Base-by-base conservation (phyloP, 2,888 invertebrate species). In the Cacoxenus indagator region DNA sequence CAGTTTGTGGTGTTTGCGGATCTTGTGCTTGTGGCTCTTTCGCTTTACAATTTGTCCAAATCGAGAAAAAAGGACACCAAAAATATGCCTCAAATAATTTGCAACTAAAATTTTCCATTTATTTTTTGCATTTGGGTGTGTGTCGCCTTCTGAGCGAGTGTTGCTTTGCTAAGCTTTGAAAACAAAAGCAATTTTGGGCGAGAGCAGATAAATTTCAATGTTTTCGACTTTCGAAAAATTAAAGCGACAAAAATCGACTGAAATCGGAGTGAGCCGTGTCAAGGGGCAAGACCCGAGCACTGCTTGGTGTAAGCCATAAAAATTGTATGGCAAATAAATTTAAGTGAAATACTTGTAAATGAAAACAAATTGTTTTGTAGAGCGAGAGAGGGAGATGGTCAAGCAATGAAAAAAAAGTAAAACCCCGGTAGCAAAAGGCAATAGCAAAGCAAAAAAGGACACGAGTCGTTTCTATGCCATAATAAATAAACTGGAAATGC, bases 291-390 rank as follows among this genome's bases (percentile, higher is more conserved):
- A n/a, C 9, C 8, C 11, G 24, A 6, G 17, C 5, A 6, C 17
- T 17, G 4, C 19, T 27, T 26, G 14, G 9, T 27, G 11, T 17
- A 73, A 78, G 82, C 80, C 81, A 81, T 81, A 81, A 81, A 81
- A 82, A 81, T 81, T 78, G 78, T 67, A 73, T 71, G 71, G 71
- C 72, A 81, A 82, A 81, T 82, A 81, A 81, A 81, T 81, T 81
- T 78, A 78, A 82, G 81, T 76, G 82, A 82, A 81, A 81, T 81
- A 81, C 81, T 82, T 81, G 82, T 81, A 82, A 81, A 81, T 81
- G 80, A 81, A 81, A 81, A 81, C 82, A 81, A 81, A 81, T 81
- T 17, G 17, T 80, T 19, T 11, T 51, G 9, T 37, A 11, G 37
- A 5, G 37, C 37, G 14, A 37, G 14, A 37, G 8, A 31, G 5